Evolutionary conservation across 2,113 vertebrate genomes (phyloP).

Genomic region (Scopus umbretta): DNA sequence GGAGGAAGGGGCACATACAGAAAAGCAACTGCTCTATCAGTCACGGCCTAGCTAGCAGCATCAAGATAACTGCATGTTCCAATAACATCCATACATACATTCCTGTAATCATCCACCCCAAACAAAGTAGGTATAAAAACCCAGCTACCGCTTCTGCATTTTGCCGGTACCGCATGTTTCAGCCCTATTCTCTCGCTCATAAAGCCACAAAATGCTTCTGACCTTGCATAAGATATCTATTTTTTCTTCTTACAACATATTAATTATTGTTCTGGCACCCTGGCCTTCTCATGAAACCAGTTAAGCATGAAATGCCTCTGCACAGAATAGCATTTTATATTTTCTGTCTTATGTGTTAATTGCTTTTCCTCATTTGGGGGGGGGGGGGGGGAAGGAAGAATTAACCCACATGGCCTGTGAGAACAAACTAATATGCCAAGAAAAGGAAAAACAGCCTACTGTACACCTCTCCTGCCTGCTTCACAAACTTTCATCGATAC

Average conservation of each 20-base stretch:
- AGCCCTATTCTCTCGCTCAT: not conserved
- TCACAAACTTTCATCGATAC: not conserved
- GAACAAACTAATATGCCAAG: not conserved
- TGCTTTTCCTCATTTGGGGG: not conserved
- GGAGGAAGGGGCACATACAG: not conserved
- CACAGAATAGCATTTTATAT: conserved; percentile 44
- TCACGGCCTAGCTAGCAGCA: not conserved
- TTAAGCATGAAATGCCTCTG: conserved; percentile 46
- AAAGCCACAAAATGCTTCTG: conserved; percentile 10
- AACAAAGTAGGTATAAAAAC: not conserved
- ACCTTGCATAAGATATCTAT: conserved; percentile 2
- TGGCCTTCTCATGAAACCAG: conserved; percentile 43
- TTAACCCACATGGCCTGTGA: not conserved
- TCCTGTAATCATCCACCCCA: not conserved
- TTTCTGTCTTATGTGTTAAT: conserved; percentile 53
- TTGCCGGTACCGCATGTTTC: not conserved
- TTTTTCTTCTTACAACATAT: conserved; percentile 7
- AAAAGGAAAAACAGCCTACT: not conserved
- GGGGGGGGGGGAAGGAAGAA: not conserved
- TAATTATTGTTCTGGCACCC: conserved; percentile 59
- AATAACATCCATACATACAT: rapidly evolving
- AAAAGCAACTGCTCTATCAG: not conserved
- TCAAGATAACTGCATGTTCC: not conserved
- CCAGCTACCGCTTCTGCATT: not conserved
- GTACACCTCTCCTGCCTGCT: not conserved